Evolutionary conservation across 2,888 invertebrate genomes (phyloP), one percentile per base, ranked within the genome.

Genomic region (Polydesmus complanatus): DNA sequence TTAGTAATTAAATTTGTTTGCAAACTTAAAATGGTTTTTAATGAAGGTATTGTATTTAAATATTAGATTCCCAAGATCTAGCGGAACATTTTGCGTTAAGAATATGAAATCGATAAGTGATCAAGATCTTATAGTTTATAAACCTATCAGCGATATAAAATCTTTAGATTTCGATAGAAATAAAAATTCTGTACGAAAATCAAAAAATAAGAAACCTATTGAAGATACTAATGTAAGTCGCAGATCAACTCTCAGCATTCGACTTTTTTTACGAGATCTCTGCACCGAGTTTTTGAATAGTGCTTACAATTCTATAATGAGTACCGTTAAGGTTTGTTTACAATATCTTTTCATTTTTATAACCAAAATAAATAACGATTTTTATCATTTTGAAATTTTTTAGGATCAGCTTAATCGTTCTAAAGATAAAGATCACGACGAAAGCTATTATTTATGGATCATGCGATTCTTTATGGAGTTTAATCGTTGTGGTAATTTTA

Each of bases 391-490:
- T 58, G 60, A 25, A n/a, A n/a, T 60, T 59, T 65, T 67, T 21
- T 56, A 77, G 75, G 77, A 78, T 66, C 71, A 72, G 19, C 68
- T 80, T 61, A 70, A 72, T 53, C 69, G 83, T 66, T 74, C 76
- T 47, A 72, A 73, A 50, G 82, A 83, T 0, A 86, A 86, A 71
- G 82, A 83, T 59, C 83, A 91, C 72, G 96, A 96, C 75, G 91
- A 94, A 72, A 88, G 89, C 0, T 94, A 93, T 74, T 93, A 94
- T 74, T 78, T 96, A 64, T 95, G 94, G 93, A 85, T 90, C 5
- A 79, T 95, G 67, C 84, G 86, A 70, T 96, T 95, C 77, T 96
- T 96, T 75, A 94, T 96, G 92, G 91, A 93, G 75, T 96, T 96
- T 75, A 95, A 94, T 78, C 83, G 96, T 66, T 80, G 84, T 69